These are phyloP conservation scores for Potamilus streckersoni DNA, from an alignment of 1,140 invertebrate species.

Conservation along the genomic window DNA sequence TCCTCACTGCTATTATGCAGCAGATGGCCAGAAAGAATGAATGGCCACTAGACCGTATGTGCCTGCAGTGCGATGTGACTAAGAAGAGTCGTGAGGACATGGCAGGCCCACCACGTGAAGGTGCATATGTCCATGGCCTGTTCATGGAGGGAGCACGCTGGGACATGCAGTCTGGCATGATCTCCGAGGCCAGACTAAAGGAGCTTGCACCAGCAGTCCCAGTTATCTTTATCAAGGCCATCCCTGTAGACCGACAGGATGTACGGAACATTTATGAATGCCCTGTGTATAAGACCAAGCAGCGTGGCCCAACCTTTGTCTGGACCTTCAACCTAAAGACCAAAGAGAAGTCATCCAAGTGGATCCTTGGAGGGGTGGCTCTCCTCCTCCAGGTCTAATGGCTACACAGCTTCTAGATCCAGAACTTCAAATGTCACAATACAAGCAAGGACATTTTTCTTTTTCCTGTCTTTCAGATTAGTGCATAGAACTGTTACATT, in stretches of 20 bases:
- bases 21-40: slow-evolving; percentile 93
- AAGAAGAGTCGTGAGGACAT: slow-evolving; percentile 97
- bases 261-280: slow-evolving; percentile 93
- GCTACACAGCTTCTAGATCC: background rate
- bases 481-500: too few species aligned
- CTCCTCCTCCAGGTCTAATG: slow-evolving; percentile 82
- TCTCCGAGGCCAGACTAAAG: slow-evolving; percentile 90
- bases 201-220: slow-evolving; percentile 94
- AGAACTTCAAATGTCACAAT: too few species aligned
- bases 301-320: slow-evolving; percentile 91
- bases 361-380: slow-evolving; percentile 93
- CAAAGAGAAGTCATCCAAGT: slow-evolving; percentile 93
- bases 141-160: slow-evolving; percentile 96
- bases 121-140: slow-evolving; percentile 92
- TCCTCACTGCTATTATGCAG: slow-evolving; percentile 98
- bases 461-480: too few species aligned
- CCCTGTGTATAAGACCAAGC: slow-evolving; percentile 93
- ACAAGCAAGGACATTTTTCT: too few species aligned
- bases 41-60: slow-evolving; percentile 96
- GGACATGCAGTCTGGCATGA: slow-evolving; percentile 88
- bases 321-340: slow-evolving; percentile 97
- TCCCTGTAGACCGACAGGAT: slow-evolving; percentile 95
- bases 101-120: slow-evolving; percentile 84
- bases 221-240: slow-evolving; percentile 89
- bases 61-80: slow-evolving; percentile 95